Percentiles rank a stretch among this genome's conserved stretches.
Conservation (phyloP, 2,113 vertebrate genomes). For the Neotoma lepida region DNA sequence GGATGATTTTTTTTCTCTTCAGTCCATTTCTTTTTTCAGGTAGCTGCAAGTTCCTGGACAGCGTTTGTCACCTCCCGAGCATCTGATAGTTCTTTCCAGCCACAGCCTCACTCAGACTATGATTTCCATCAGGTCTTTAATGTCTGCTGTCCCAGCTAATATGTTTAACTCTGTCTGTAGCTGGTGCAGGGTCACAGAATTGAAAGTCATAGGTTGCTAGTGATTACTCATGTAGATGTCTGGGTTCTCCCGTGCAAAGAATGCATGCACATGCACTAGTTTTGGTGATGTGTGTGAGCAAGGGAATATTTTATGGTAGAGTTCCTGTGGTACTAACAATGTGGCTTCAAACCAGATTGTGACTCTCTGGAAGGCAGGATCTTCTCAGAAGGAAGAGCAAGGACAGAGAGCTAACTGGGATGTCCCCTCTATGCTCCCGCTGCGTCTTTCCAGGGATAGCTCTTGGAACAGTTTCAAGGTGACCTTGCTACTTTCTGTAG, state of each 20-base stretch:
- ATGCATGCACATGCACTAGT: rapidly evolving
- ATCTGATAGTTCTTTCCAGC: neutral
- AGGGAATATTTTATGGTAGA: rapidly evolving
- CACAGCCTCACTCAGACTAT: neutral
- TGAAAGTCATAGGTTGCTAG: neutral
- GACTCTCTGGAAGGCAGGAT: neutral
- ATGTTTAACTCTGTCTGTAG: too few species aligned
- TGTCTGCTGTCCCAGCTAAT: neutral
- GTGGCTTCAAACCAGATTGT: neutral
- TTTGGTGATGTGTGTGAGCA: neutral
- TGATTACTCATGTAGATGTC: too few species aligned
- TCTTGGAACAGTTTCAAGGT: too few species aligned
- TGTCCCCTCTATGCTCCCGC: neutral
- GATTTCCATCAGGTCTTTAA: neutral
- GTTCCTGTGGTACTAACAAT: neutral
- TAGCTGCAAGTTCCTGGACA: neutral
- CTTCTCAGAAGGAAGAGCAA: neutral
- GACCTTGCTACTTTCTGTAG: neutral
- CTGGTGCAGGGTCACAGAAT: neutral
- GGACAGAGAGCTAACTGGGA: neutral
- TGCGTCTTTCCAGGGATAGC: rapidly evolving
- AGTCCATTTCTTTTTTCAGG: too few species aligned
- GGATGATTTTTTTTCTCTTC: too few species aligned
- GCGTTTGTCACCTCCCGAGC: neutral
- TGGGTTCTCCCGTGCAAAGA: too few species aligned